These are phyloP conservation scores for Cyanoderma ruficeps DNA, from an alignment of 2,113 vertebrate species.

Conservation along the genomic window DNA sequence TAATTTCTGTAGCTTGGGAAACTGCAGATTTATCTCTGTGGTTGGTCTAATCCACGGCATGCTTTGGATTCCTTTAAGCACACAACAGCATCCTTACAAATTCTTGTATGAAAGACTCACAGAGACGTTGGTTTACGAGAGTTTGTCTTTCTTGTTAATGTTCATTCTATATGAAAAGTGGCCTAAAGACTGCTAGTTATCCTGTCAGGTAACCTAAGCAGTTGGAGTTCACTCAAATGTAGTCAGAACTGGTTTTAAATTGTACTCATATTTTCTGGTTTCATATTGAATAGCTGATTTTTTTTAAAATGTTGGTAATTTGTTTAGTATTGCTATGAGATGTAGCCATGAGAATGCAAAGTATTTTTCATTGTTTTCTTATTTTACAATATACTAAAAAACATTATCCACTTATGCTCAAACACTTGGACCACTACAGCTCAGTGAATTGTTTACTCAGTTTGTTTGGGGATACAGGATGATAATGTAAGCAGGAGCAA, in stretches of 20 bases:
- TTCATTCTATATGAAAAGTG: neutral
- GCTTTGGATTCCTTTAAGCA: neutral
- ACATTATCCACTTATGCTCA: neutral
- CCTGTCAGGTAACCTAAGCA: neutral
- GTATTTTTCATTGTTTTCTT: neutral
- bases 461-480: neutral
- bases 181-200: neutral
- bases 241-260: neutral
- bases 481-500: neutral
- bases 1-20: neutral
- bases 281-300: neutral
- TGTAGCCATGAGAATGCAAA: neutral
- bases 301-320: neutral
- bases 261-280: neutral
- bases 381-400: neutral
- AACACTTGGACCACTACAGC: neutral
- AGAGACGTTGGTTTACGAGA: neutral
- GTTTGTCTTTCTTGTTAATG: neutral
- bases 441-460: neutral
- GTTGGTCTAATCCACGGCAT: neutral
- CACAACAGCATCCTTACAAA: neutral
- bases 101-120: neutral
- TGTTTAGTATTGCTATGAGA: neutral
- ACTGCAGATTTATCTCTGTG: neutral
- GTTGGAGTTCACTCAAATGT: neutral